Percentiles rank a stretch among this genome's conserved stretches.
Conservation (phyloP, 2,113 vertebrate species). For the Haemorhous mexicanus region DNA sequence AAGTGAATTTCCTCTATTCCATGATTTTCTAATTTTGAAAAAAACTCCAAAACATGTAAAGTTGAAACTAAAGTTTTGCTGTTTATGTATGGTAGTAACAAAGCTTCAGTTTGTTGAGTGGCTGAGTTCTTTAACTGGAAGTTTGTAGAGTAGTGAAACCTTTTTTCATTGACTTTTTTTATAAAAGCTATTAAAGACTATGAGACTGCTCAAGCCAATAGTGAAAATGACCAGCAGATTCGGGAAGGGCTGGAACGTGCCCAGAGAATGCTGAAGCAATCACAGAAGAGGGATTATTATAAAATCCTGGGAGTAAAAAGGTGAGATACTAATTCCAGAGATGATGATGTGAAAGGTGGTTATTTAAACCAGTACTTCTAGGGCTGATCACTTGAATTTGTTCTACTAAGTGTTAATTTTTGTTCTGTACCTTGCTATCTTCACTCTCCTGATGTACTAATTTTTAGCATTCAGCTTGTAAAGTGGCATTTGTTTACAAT, state of each 20-base stretch:
- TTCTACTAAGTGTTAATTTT: background rate
- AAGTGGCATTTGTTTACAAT: background rate
- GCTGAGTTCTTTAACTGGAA: background rate
- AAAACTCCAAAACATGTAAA: accelerated
- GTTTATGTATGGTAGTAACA: background rate
- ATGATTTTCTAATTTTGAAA: background rate
- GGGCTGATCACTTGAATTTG: background rate
- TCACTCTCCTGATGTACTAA: background rate
- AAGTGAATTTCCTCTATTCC: background rate
- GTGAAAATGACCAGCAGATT: constrained; percentile 90
- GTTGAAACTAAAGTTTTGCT: background rate
- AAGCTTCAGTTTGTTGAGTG: background rate
- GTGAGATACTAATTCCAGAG: constrained; percentile 62
- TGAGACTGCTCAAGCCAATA: constrained; percentile 87
- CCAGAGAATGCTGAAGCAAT: constrained; percentile 92
- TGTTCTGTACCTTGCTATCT: background rate
- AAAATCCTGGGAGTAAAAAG: constrained; percentile 99
- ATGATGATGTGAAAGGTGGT: background rate
- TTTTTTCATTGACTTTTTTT: background rate
- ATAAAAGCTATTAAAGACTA: constrained; percentile 90
- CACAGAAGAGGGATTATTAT: constrained; percentile 95
- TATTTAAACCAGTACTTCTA: background rate
- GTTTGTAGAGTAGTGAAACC: background rate
- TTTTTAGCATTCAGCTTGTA: background rate
- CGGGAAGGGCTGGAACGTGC: constrained; percentile 93